phyloP scores from a whole-genome alignment of 2,888 invertebrate genomes.

The Xylota segnis region DNA sequence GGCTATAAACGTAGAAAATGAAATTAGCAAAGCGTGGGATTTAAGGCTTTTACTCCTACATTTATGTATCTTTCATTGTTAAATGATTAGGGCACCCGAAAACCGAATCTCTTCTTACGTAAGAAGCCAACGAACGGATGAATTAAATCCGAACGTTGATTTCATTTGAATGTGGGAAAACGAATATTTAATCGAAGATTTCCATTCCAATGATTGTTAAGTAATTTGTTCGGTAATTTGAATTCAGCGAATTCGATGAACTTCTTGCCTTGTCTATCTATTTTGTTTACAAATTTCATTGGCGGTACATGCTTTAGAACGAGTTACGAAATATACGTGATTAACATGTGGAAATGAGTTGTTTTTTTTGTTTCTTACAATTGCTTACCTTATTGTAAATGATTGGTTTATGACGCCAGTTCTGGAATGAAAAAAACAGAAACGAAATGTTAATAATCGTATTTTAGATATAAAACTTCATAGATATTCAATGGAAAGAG shows the following conservation, averaged over 20 bases:
- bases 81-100: slow-evolving; percentile 6
- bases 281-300: neutral
- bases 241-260: slow-evolving; percentile 30
- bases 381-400: slow-evolving; percentile 57
- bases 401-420: slow-evolving; percentile 44
- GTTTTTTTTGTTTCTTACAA: no score
- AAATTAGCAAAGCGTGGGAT: slow-evolving; percentile 59
- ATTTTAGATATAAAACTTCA: neutral
- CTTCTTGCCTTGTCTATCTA: neutral
- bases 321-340: neutral
- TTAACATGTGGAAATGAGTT: neutral
- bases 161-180: slow-evolving; percentile 41
- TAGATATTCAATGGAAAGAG: no score
- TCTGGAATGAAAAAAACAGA: slow-evolving; percentile 49
- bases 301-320: neutral
- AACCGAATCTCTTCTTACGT: slow-evolving; percentile 23
- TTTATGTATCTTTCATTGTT: neutral
- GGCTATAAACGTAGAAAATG: slow-evolving; percentile 20
- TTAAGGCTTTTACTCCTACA: slow-evolving; percentile 10
- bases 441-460: neutral
- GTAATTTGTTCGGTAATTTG: slow-evolving; percentile 26
- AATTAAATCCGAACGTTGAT: slow-evolving; percentile 1
- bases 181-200: slow-evolving; percentile 17
- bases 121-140: slow-evolving; percentile 8
- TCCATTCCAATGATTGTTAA: slow-evolving; percentile 47